These are phyloP conservation scores for Bergia sp. DNA, from an alignment of 92 coral and sea anemone genomes.

Conservation along the genomic window DNA sequence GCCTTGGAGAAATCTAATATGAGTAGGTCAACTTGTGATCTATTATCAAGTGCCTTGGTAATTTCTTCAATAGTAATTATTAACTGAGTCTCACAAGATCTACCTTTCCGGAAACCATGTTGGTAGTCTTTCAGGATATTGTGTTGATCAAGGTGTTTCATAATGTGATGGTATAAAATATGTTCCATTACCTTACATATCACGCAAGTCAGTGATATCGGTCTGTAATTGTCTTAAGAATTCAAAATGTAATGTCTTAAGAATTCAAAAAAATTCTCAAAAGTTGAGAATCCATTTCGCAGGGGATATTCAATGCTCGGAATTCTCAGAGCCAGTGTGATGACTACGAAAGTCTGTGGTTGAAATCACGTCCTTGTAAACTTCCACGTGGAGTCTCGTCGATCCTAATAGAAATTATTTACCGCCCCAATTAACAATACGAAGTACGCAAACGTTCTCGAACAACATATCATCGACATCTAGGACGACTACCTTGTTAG, in stretches of 20 bases:
- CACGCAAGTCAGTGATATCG: too few relatives aligned
- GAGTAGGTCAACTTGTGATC: constrained; percentile 5
- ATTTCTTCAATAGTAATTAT: constrained; percentile 20
- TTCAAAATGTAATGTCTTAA: too few relatives aligned
- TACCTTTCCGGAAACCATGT: constrained; percentile 30
- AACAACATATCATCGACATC: constrained; percentile 45
- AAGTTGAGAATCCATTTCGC: too few relatives aligned
- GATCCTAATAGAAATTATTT: constrained; percentile 29
- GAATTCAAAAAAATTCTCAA: too few relatives aligned
- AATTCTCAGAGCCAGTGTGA: constrained; percentile 40
- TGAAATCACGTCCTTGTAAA: constrained; percentile 49
- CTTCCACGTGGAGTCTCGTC: constrained; percentile 45
- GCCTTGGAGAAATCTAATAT: constrained; percentile 19
- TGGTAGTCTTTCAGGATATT: constrained; percentile 10
- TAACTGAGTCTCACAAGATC: constrained; percentile 33
- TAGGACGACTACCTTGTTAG: constrained; percentile 38
- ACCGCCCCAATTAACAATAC: constrained; percentile 50
- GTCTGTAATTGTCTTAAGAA: background rate
- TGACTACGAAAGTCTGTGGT: constrained; percentile 54
- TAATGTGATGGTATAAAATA: constrained; percentile 10
- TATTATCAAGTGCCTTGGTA: background rate
- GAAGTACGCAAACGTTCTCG: constrained; percentile 48
- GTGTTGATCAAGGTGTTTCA: constrained; percentile 15
- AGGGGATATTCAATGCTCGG: constrained; percentile 34
- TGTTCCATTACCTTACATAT: constrained; percentile 33